These are phyloP conservation scores for Eupithecia pulchellata DNA, from an alignment of 2,888 invertebrate species.

Conservation along the genomic window DNA sequence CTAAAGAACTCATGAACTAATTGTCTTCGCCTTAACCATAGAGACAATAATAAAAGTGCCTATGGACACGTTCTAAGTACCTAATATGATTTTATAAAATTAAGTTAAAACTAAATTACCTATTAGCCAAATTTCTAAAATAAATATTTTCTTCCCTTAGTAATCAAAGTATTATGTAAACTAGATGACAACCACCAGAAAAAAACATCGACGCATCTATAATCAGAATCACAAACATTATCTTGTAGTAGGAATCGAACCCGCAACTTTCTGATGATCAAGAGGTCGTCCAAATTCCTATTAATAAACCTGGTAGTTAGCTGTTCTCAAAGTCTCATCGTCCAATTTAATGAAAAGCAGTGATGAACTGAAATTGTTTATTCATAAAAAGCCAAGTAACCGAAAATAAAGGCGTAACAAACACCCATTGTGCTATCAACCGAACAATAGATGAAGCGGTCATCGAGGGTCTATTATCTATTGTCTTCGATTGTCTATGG, in stretches of 20 bases:
- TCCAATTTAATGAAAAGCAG: neutral
- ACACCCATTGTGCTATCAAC: conserved; percentile 65
- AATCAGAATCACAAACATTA: neutral
- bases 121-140: no score
- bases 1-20: no score
- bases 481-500: conserved; percentile 74
- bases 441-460: conserved; percentile 69
- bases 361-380: conserved; percentile 2
- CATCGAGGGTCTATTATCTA: conserved; percentile 60
- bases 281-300: no score
- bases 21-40: no score
- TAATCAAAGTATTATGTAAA: no score
- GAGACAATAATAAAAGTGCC: no score
- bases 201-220: neutral
- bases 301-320: no score
- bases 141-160: no score
- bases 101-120: no score
- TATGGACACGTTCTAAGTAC: no score
- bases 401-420: conserved; percentile 51
- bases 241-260: neutral
- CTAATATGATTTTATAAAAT: no score
- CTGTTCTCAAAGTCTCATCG: neutral
- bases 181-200: no score
- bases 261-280: neutral
- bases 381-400: conserved; percentile 31